Conservation (phyloP, 2,888 invertebrate genomes). For the Agrilus biguttatus region DNA sequence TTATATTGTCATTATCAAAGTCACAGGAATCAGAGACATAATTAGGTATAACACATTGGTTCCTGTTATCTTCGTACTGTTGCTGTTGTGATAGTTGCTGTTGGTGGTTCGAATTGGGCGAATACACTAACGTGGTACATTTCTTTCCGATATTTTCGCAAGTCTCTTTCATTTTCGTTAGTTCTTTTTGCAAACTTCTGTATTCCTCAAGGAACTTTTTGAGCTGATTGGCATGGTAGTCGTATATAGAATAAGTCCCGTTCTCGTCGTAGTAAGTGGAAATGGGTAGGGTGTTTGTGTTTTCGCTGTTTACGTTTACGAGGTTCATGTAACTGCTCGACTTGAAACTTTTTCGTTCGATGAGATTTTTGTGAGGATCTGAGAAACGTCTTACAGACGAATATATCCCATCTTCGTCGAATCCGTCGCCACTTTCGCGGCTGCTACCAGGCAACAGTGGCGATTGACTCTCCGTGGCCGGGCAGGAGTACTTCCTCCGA, state of each 20-base stretch:
- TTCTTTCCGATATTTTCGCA: slow-evolving; percentile 48
- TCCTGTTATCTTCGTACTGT: slow-evolving; percentile 43
- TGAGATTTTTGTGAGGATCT: slow-evolving; percentile 26
- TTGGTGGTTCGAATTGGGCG: slow-evolving; percentile 16
- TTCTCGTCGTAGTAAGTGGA: slow-evolving; percentile 24
- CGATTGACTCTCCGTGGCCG: slow-evolving; percentile 48
- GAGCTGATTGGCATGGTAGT: slow-evolving; percentile 65
- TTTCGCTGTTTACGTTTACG: slow-evolving; percentile 41
- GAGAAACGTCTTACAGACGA: slow-evolving; percentile 35
- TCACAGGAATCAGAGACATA: too few relatives aligned
- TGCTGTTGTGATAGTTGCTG: slow-evolving; percentile 37
- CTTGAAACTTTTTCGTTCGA: slow-evolving; percentile 26
- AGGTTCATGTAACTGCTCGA: slow-evolving; percentile 61
- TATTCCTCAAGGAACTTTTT: slow-evolving; percentile 71
- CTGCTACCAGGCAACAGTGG: slow-evolving; percentile 55
- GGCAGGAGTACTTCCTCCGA: slow-evolving; percentile 22
- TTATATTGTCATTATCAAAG: slow-evolving; percentile 15
- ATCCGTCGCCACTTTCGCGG: slow-evolving; percentile 57
- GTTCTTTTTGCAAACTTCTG: slow-evolving; percentile 58
- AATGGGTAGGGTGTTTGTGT: slow-evolving; percentile 52
- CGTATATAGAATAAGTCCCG: slow-evolving; percentile 52
- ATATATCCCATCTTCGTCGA: slow-evolving; percentile 38
- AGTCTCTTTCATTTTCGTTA: slow-evolving; percentile 68
- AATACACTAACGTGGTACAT: slow-evolving; percentile 10
- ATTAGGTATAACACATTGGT: slow-evolving; percentile 9